phyloP scores from a whole-genome alignment of 1,140 invertebrate species.

The Drosophila triauraria region DNA sequence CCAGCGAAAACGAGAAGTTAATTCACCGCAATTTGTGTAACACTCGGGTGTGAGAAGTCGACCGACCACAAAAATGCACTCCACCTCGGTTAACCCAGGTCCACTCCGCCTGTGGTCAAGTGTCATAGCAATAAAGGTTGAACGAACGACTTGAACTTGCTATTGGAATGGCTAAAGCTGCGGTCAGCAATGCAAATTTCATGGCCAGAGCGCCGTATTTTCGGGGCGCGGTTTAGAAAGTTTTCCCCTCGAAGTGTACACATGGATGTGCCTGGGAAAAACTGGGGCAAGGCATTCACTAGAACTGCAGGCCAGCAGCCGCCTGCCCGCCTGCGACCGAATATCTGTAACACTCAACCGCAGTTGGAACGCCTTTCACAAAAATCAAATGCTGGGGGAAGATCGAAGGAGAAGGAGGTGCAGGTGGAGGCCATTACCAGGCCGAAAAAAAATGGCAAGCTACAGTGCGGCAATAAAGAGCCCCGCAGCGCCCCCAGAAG shows the following conservation, averaged over 20 bases:
- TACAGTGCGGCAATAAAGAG: constrained; percentile 27
- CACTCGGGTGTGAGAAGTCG: constrained; percentile 46
- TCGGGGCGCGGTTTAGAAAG: constrained; percentile 75
- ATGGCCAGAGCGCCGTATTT: constrained; percentile 50
- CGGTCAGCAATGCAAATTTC: constrained; percentile 58
- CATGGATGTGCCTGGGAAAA: constrained; percentile 38
- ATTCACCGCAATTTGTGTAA: constrained; percentile 73
- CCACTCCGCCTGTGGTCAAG: constrained; percentile 62
- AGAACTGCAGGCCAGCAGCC: constrained; percentile 46
- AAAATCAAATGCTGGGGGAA: constrained; percentile 14
- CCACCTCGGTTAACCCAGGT: constrained; percentile 25
- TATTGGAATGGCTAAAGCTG: neutral
- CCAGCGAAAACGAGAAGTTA: constrained; percentile 72
- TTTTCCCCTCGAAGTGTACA: constrained; percentile 41
- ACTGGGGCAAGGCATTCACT: constrained; percentile 81
- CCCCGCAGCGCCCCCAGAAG: constrained; percentile 22
- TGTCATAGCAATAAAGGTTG: constrained; percentile 70
- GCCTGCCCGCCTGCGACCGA: constrained; percentile 16
- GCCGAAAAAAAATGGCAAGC: constrained; percentile 16
- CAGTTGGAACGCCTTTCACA: constrained; percentile 51
- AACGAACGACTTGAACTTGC: constrained; percentile 51
- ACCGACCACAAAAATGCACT: constrained; percentile 59
- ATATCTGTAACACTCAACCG: constrained; percentile 51
- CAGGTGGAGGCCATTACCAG: constrained; percentile 23
- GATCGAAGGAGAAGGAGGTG: constrained; percentile 8